Evolutionary conservation across 1,140 invertebrate genomes (phyloP).

Genomic region (Lucilia cuprina): DNA sequence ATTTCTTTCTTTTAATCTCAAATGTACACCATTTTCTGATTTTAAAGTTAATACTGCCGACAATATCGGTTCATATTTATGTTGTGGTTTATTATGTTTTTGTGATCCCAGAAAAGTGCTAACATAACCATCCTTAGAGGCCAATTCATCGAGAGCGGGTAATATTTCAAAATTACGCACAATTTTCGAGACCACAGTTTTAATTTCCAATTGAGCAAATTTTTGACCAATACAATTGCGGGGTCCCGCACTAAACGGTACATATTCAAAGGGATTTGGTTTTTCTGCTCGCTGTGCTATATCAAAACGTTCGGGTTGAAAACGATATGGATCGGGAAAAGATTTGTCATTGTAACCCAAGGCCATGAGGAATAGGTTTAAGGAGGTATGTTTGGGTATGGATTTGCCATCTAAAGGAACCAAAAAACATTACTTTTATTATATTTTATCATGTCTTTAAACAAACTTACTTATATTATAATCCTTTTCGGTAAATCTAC

Average conservation of each 20-base stretch:
- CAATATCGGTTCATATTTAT: constrained; percentile 53
- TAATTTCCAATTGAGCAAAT: constrained; percentile 64
- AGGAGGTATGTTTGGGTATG: constrained; percentile 46
- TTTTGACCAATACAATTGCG: constrained; percentile 63
- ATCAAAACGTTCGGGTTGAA: constrained; percentile 79
- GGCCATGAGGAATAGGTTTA: constrained; percentile 45
- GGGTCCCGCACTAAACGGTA: constrained; percentile 68
- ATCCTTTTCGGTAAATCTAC: constrained; percentile 59
- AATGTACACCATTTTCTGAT: constrained; percentile 52
- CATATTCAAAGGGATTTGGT: constrained; percentile 65
- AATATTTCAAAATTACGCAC: constrained; percentile 56
- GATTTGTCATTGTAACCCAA: constrained; percentile 56
- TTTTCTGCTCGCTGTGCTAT: constrained; percentile 47
- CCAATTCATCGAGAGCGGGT: constrained; percentile 52
- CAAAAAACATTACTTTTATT: background rate
- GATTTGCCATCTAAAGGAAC: constrained; percentile 45
- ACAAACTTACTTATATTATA: constrained; percentile 48
- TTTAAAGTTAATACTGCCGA: constrained; percentile 52
- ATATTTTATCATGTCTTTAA: background rate
- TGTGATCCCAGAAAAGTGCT: constrained; percentile 46
- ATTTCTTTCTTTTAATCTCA: constrained; percentile 46
- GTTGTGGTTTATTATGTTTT: constrained; percentile 37
- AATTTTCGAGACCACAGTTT: constrained; percentile 63
- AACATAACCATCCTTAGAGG: constrained; percentile 48
- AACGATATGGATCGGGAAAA: constrained; percentile 77